A percentile compares a stretch with the other conserved stretches of the same genome.
Evolutionary conservation across 2,888 invertebrate genomes (phyloP).

Genomic region (Galeruca laticollis): DNA sequence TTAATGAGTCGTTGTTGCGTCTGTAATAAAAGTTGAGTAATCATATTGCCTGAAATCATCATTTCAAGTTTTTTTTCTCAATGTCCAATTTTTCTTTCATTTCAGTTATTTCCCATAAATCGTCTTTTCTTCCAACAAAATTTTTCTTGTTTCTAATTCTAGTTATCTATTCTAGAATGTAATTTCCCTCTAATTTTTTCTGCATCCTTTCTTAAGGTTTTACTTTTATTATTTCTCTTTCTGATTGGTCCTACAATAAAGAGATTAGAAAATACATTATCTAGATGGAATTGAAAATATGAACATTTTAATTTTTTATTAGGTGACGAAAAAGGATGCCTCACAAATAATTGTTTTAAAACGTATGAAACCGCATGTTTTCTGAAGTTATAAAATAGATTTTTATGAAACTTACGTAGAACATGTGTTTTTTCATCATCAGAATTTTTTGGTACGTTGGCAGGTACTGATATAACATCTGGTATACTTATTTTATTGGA

Average conservation of each 20-base stretch:
- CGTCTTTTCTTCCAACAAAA: conserved; percentile 20
- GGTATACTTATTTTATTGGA: too few relatives aligned
- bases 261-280: too few relatives aligned
- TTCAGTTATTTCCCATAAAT: conserved; percentile 22
- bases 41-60: conserved; percentile 17
- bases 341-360: neutral
- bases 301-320: neutral
- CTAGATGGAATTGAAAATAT: too few relatives aligned
- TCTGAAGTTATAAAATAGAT: too few relatives aligned
- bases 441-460: too few relatives aligned
- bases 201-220: conserved; percentile 5
- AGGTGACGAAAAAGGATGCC: neutral
- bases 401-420: conserved; percentile 21
- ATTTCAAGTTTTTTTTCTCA: conserved; percentile 23
- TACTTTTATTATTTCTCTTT: too few relatives aligned
- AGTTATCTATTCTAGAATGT: neutral
- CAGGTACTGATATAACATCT: too few relatives aligned
- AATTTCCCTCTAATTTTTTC: conserved; percentile 1
- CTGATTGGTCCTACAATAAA: too few relatives aligned
- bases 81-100: conserved; percentile 23
- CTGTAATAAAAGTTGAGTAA: conserved; percentile 8
- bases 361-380: too few relatives aligned
- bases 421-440: too few relatives aligned
- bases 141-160: conserved; percentile 10
- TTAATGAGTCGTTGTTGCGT: conserved; percentile 23